Percentiles rank a stretch among this genome's conserved stretches.
phyloP scores from a whole-genome alignment of 2,797 vertebrate species.

The Aselliscus stoliczkanus region DNA sequence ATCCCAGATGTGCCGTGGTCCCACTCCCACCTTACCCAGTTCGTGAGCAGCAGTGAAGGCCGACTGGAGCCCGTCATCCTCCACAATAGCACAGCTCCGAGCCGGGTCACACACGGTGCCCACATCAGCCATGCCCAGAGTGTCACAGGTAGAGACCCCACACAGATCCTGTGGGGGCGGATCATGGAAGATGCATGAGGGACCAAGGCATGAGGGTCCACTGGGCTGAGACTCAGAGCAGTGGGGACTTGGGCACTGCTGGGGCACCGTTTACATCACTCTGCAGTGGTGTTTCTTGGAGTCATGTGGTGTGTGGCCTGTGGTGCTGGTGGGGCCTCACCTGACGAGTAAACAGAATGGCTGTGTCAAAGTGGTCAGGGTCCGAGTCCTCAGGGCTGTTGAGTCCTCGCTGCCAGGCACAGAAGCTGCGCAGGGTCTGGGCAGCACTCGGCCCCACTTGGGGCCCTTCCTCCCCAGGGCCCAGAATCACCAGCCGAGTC shows the following conservation, averaged over 20 bases:
- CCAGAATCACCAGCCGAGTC: slow-evolving; percentile 80
- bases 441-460: slow-evolving; percentile 77
- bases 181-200: background rate
- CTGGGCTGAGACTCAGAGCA: background rate
- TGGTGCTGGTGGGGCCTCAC: slow-evolving; percentile 37
- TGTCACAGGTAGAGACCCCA: slow-evolving; percentile 80
- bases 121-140: slow-evolving; percentile 83
- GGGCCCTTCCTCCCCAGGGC: slow-evolving; percentile 75
- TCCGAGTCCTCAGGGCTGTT: slow-evolving; percentile 77
- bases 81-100: slow-evolving; percentile 82
- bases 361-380: slow-evolving; percentile 81
- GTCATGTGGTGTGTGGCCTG: background rate
- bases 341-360: slow-evolving; percentile 82
- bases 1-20: accelerated
- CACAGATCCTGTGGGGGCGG: slow-evolving; percentile 79
- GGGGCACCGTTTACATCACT: background rate
- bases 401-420: slow-evolving; percentile 80
- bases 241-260: background rate
- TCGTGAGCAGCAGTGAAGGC: slow-evolving; percentile 83
- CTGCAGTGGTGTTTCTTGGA: background rate
- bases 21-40: slow-evolving; percentile 71
- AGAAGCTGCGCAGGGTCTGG: slow-evolving; percentile 81
- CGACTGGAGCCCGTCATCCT: slow-evolving; percentile 82
- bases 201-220: background rate
- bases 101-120: slow-evolving; percentile 81